Percentiles rank a stretch among this genome's conserved stretches.
Conservation (phyloP, 2,888 invertebrate genomes). For the Xanthia icteritia region DNA sequence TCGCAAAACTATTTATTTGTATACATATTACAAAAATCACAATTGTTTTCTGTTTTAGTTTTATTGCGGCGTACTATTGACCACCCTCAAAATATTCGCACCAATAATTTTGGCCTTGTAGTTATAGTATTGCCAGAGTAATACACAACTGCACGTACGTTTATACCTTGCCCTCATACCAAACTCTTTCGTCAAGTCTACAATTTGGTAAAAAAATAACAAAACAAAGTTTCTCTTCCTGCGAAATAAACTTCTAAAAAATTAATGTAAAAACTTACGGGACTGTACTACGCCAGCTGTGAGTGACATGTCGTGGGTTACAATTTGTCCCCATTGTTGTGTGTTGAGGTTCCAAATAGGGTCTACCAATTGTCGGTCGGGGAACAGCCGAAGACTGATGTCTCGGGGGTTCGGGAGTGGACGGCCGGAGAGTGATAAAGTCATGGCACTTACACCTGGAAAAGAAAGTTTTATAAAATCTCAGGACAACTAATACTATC, state of each 20-base stretch:
- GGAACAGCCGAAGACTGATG: constrained; percentile 93
- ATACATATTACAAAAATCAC: too few relatives aligned
- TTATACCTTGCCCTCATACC: neutral
- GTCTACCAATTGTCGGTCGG: constrained; percentile 93
- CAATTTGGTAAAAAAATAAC: constrained; percentile 22
- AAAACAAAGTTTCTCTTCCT: constrained; percentile 1
- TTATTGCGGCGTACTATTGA: too few relatives aligned
- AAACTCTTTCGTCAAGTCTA: constrained; percentile 9
- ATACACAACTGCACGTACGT: neutral
- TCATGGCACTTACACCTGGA: constrained; percentile 92
- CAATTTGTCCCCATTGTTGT: constrained; percentile 95
- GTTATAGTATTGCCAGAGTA: neutral
- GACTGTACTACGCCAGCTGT: constrained; percentile 93
- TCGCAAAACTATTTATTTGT: too few relatives aligned
- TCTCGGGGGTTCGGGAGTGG: constrained; percentile 93
- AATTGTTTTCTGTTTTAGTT: too few relatives aligned
- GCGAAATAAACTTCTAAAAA: constrained; percentile 16
- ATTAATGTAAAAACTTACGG: constrained; percentile 90
- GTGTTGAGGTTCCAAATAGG: constrained; percentile 93
- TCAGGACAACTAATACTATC: neutral
- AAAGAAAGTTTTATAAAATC: constrained; percentile 34
- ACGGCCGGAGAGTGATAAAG: constrained; percentile 91
- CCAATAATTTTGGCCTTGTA: too few relatives aligned
- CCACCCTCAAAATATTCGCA: neutral
- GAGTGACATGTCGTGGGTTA: constrained; percentile 95